Evolutionary conservation across 2,113 vertebrate genomes (phyloP), one percentile per base, ranked within the genome.

Genomic region (Otis tarda): DNA sequence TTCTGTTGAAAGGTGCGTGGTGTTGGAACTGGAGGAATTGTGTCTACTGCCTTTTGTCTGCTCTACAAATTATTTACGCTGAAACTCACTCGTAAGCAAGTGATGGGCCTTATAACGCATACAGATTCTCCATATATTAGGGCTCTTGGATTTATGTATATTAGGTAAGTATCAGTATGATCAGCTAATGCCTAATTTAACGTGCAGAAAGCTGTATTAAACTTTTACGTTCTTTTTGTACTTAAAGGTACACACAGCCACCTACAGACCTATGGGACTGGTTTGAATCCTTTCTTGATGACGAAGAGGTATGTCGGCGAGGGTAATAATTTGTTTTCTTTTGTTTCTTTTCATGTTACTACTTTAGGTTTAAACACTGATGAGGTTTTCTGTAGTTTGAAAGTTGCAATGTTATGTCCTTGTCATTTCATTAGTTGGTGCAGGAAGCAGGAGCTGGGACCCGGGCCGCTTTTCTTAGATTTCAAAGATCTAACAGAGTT

Each of bases 101-200:
- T 99, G 96, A 99, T 99, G 99, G 99, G 99, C 95, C 98, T 99
- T 70, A 99, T 99, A 97, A 99, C 99, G 83, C 99, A 99, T 96
- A 99, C 98, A 90, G 99, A 99, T 96, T 99, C 99, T 78, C 99
- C 99, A 16, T 99, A 99, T 98, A 99, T 99, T 97, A 98, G 99
- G 98, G 99, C 99, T 69, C 99, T 99, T 95, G 99, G 99, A 98
- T 99, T 99, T 98, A 99, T 99, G 99, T 99, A 99, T 98, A 99
- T 99, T 98, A 98, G 99, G 99, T 99, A 97, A 92, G 97, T 49
- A 12, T 75, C 39, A 33, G 35, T 90, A 80, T 80, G 84, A 56
- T 68, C 85, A 85, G 35, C 22, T 94, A 56, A 78, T 31, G 49
- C 31, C 17, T 93, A 33, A 71, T 31, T 35, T 30, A 31, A 28